Conservation (phyloP, 1,140 invertebrate species). For the Bombus pascuorum region DNA sequence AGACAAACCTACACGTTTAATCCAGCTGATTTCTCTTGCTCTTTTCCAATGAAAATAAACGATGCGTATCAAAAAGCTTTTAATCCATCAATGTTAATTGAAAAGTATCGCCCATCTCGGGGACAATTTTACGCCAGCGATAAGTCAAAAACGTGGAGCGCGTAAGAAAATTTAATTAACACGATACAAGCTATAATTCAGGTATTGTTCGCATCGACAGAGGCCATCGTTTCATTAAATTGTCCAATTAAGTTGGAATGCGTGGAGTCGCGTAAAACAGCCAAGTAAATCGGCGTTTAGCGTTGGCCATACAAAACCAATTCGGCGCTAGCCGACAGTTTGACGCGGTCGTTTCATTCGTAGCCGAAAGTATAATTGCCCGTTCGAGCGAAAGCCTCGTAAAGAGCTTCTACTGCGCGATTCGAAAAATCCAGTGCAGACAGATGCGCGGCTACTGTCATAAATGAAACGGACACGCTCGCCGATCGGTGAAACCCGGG, state of each 20-base stretch:
- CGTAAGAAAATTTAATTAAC: conserved; percentile 21
- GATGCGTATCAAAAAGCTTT: not conserved
- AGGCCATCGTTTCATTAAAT: conserved; percentile 50
- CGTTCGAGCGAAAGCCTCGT: conserved; percentile 36
- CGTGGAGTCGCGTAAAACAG: conserved; percentile 52
- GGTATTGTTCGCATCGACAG: conserved; percentile 10
- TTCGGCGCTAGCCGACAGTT: conserved; percentile 38
- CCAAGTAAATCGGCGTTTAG: conserved; percentile 32
- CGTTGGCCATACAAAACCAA: conserved; percentile 48
- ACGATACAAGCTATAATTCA: conserved; percentile 7
- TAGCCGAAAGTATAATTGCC: conserved; percentile 62
- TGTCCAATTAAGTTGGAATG: conserved; percentile 48
- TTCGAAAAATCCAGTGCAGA: conserved; percentile 43
- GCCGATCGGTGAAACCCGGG: too few species aligned
- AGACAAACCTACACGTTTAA: too few species aligned
- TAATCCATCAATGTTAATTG: not conserved
- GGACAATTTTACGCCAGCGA: not conserved
- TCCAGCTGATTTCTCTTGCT: too few species aligned
- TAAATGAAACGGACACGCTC: not conserved
- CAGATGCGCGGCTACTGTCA: conserved; percentile 1
- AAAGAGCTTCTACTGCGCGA: conserved; percentile 22
- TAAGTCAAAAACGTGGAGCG: not conserved
- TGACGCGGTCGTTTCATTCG: conserved; percentile 61
- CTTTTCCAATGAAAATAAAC: too few species aligned
- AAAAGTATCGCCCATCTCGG: not conserved